These are phyloP conservation scores for Mythimna ferrago DNA, from an alignment of 2,888 invertebrate genomes.

Conservation along the genomic window DNA sequence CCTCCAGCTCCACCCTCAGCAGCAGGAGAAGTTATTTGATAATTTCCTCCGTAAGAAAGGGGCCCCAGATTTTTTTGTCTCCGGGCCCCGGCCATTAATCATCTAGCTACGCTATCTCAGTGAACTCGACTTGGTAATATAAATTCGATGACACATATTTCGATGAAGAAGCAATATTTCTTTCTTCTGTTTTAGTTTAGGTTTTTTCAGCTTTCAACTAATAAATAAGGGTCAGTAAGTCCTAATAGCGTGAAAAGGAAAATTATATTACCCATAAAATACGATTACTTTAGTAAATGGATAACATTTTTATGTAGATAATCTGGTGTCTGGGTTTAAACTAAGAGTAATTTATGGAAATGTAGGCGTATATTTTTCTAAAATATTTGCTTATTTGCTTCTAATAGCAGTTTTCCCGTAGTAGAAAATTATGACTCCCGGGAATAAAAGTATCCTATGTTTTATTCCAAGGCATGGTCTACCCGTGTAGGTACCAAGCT, in stretches of 20 bases:
- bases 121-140: too few species aligned
- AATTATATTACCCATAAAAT: slow-evolving; percentile 10
- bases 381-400: not conserved
- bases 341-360: slow-evolving; percentile 2
- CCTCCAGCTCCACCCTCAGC: too few species aligned
- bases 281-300: slow-evolving; percentile 11
- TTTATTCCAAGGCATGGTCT: too few species aligned
- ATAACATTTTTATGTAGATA: slow-evolving; percentile 24
- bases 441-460: too few species aligned
- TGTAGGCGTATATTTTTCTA: not conserved
- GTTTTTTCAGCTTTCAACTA: not conserved
- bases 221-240: slow-evolving; percentile 22
- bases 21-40: too few species aligned
- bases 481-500: not conserved
- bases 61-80: too few species aligned
- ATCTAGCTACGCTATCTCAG: too few species aligned
- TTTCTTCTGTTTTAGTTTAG: not conserved
- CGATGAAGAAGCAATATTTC: not conserved
- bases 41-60: too few species aligned
- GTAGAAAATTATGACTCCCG: not conserved
- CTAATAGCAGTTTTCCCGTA: not conserved
- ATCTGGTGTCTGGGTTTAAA: not conserved
- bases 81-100: too few species aligned
- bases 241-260: slow-evolving; percentile 8
- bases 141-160: too few species aligned